A percentile compares a stretch with the other conserved stretches of the same genome.
These are phyloP conservation scores for Lasiommata megera DNA, from an alignment of 2,888 invertebrate species.

Conservation along the genomic window DNA sequence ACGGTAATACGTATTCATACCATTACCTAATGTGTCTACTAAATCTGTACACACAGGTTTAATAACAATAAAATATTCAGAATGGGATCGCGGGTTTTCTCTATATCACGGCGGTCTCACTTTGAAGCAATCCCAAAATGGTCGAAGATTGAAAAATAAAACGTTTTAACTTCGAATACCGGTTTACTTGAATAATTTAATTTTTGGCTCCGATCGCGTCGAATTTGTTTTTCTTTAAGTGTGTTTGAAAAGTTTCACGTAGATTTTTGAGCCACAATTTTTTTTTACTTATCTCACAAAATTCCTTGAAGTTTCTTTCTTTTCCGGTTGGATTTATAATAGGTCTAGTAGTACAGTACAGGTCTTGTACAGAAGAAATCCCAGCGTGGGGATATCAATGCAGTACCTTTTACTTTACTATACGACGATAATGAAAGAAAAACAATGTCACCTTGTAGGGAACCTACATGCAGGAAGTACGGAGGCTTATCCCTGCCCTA, in stretches of 20 bases:
- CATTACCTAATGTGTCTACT: background rate
- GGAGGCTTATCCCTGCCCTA: too few species aligned
- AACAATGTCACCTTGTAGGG: too few species aligned
- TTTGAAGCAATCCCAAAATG: background rate
- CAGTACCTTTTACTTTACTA: too few species aligned
- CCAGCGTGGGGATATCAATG: too few species aligned
- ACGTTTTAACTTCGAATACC: background rate
- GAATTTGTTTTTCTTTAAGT: background rate
- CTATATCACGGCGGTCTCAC: background rate
- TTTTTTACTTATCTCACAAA: background rate
- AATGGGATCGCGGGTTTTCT: background rate
- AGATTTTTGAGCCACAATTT: background rate
- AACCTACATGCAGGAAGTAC: too few species aligned
- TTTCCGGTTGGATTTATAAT: too few species aligned
- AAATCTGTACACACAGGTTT: background rate
- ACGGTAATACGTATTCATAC: background rate
- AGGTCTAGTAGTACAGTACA: too few species aligned
- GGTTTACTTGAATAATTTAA: background rate
- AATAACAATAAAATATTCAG: constrained; percentile 10
- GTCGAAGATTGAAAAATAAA: background rate
- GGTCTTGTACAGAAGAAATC: too few species aligned
- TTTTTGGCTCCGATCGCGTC: background rate
- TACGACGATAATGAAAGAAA: too few species aligned
- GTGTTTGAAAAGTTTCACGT: background rate
- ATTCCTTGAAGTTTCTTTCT: too few species aligned